Evolutionary conservation across 2,797 vertebrate genomes (phyloP).

Genomic region (Erpetoichthys calabaricus): DNA sequence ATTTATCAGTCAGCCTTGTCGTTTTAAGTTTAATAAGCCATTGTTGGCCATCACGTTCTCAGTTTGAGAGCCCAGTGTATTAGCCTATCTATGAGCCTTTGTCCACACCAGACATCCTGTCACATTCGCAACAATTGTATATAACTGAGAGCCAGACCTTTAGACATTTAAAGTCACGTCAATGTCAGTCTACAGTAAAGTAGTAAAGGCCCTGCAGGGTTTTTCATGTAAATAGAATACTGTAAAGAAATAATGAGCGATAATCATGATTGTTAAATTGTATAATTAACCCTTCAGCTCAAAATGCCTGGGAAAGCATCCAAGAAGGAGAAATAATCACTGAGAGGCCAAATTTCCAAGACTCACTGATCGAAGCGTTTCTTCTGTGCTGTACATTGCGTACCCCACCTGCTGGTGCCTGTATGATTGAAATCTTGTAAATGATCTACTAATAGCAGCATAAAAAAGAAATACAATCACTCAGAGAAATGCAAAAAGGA

Average conservation of each 20-base stretch:
- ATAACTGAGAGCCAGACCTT: not conserved
- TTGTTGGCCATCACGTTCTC: no score
- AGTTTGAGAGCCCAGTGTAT: no score
- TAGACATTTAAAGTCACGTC: not conserved
- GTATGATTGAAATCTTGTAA: no score
- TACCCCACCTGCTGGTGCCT: no score
- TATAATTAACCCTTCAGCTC: conserved; percentile 33
- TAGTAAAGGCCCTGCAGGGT: not conserved
- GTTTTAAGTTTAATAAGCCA: no score
- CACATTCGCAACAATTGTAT: not conserved
- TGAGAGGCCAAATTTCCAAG: conserved; percentile 33
- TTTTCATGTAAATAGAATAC: conserved; percentile 25
- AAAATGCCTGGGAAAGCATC: conserved; percentile 39
- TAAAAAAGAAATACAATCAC: no score
- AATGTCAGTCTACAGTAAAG: not conserved
- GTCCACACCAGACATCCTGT: no score
- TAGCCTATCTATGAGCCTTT: no score
- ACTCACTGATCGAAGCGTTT: not conserved
- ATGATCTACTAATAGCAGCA: no score
- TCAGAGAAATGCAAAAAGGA: no score
- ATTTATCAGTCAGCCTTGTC: no score
- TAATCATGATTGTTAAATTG: conserved; percentile 34
- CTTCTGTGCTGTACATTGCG: no score
- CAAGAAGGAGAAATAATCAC: conserved; percentile 43
- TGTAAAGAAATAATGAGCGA: conserved; percentile 40